These are phyloP conservation scores for Lagopus leucura DNA, from an alignment of 2,113 vertebrate species.

Conservation along the genomic window DNA sequence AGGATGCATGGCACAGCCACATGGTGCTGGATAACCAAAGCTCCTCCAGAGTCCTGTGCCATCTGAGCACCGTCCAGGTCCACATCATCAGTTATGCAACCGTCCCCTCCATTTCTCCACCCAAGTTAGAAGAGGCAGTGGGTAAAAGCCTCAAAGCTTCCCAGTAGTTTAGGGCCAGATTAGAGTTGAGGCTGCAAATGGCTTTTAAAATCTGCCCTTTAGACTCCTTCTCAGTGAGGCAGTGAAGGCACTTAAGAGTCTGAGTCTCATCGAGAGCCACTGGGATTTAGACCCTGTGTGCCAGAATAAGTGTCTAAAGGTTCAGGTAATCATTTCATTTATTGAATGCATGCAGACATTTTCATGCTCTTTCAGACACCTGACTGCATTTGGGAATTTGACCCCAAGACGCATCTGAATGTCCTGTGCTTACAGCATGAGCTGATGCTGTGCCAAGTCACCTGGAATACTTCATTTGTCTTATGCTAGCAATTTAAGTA, in stretches of 20 bases:
- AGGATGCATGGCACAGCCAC: not conserved
- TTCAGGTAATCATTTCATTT: not conserved
- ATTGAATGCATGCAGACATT: fast-evolving
- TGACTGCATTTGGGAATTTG: not conserved
- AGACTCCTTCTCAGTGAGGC: not conserved
- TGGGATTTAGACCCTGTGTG: not conserved
- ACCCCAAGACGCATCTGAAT: not conserved
- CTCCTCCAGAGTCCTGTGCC: not conserved
- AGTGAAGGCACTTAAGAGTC: not conserved
- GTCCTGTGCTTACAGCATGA: not conserved
- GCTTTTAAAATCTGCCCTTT: not conserved
- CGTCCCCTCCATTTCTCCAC: not conserved
- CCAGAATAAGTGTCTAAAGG: not conserved
- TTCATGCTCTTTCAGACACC: not conserved
- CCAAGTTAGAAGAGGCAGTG: not conserved
- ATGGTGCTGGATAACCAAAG: fast-evolving
- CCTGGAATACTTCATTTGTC: not conserved
- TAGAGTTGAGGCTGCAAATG: not conserved
- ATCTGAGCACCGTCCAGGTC: not conserved
- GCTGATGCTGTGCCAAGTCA: not conserved
- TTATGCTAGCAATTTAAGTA: not conserved
- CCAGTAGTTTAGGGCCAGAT: not conserved
- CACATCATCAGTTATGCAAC: not conserved
- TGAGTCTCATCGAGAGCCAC: not conserved
- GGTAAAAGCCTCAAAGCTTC: not conserved